These are phyloP conservation scores for Phaethon lepturus DNA, from an alignment of 2,113 vertebrate species.

Conservation along the genomic window DNA sequence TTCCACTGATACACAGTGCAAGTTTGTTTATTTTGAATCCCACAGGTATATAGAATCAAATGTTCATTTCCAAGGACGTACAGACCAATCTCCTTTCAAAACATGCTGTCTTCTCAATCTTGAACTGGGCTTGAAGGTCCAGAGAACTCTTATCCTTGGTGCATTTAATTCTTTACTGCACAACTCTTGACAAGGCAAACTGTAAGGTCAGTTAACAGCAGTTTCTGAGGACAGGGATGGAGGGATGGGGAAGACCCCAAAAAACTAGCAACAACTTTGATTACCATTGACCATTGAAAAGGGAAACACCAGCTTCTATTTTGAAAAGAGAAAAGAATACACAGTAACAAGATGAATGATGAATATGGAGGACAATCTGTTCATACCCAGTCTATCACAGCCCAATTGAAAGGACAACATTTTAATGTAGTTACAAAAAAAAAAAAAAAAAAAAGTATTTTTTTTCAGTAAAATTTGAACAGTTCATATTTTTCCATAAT, in stretches of 20 bases:
- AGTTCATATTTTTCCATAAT: slow-evolving; percentile 34
- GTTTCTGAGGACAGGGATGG: not conserved
- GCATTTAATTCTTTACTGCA: not conserved
- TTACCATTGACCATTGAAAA: not conserved
- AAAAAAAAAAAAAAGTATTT: not conserved
- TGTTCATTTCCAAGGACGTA: not conserved
- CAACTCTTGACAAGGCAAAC: not conserved
- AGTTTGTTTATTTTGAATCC: not conserved
- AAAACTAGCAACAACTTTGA: not conserved
- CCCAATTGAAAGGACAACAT: not conserved
- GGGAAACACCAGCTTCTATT: not conserved
- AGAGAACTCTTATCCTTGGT: not conserved
- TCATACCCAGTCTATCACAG: not conserved
- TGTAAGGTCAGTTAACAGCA: not conserved
- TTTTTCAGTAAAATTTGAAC: not conserved
- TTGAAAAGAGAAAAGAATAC: not conserved
- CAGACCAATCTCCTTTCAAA: not conserved
- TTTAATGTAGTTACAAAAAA: not conserved
- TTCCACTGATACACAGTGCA: accelerated
- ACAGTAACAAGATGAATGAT: not conserved
- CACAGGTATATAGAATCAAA: not conserved
- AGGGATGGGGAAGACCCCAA: not conserved
- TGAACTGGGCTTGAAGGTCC: not conserved
- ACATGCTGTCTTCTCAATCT: not conserved
- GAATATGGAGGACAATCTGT: not conserved